Conservation (phyloP, 2,113 vertebrate species). For the Ptilonorhynchus violaceus region DNA sequence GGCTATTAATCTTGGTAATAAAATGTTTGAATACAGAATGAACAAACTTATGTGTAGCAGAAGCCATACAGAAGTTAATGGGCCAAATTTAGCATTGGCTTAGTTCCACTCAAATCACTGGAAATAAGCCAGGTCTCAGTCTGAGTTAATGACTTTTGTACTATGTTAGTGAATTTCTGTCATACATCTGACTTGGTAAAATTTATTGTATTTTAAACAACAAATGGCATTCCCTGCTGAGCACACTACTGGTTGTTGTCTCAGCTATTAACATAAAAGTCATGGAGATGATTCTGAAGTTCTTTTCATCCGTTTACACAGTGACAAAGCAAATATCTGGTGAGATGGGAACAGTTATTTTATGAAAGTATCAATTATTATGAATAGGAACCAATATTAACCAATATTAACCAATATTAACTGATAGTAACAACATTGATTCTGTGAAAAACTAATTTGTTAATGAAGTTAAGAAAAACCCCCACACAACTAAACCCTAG, state of each 20-base stretch:
- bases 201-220: background rate
- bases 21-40: conserved; percentile 2
- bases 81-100: background rate
- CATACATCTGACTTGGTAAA: background rate
- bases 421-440: background rate
- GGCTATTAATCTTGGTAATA: conserved; percentile 32
- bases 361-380: background rate
- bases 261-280: background rate
- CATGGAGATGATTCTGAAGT: background rate
- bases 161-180: background rate
- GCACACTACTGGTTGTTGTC: background rate
- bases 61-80: conserved; percentile 18
- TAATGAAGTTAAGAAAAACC: background rate
- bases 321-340: background rate
- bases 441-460: background rate
- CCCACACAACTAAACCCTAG: background rate
- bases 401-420: background rate
- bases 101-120: background rate
- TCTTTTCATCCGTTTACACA: background rate
- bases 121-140: background rate
- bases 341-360: background rate
- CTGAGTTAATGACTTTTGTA: conserved; percentile 2
- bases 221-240: background rate
- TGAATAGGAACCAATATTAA: background rate
- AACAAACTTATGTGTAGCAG: background rate